Percentiles rank a stretch among this genome's conserved stretches.
Conservation (phyloP, 2,888 invertebrate species). For the Biston betularia region DNA sequence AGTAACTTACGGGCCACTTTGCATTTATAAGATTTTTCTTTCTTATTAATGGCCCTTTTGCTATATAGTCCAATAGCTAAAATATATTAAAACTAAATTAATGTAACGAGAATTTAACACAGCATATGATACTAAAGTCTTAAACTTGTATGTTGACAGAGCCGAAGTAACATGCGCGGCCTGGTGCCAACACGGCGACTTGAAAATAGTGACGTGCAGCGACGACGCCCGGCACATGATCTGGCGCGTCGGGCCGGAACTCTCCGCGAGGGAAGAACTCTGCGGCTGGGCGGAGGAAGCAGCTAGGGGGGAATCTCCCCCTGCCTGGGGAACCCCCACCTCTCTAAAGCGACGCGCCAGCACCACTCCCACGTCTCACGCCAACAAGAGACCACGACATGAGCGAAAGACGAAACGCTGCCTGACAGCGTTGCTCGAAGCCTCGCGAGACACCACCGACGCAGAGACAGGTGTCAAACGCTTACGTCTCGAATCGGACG, state of each 20-base stretch:
- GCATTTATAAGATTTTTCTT: too few species aligned
- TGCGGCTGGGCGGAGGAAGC: constrained; percentile 68
- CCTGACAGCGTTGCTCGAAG: constrained; percentile 72
- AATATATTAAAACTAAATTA: too few species aligned
- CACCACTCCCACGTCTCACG: constrained; percentile 54
- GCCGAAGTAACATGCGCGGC: constrained; percentile 96
- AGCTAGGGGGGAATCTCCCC: constrained; percentile 56
- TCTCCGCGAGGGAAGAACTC: constrained; percentile 64
- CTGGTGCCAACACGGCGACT: constrained; percentile 88
- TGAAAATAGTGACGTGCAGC: constrained; percentile 91
- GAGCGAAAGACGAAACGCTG: constrained; percentile 70
- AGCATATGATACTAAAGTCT: background rate
- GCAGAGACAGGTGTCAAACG: constrained; percentile 58
- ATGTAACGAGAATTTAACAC: too few species aligned
- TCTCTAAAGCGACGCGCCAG: constrained; percentile 71
- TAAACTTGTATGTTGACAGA: constrained; percentile 50
- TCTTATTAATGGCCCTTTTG: too few species aligned
- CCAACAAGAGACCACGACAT: constrained; percentile 48
- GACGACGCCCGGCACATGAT: constrained; percentile 93
- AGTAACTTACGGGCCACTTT: too few species aligned
- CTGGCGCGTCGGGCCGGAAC: constrained; percentile 89
- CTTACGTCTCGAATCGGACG: constrained; percentile 50
- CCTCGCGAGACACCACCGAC: constrained; percentile 58
- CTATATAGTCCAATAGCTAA: too few species aligned
- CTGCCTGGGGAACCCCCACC: constrained; percentile 78